Base-by-base conservation (phyloP, 2,888 invertebrate genomes). In the Agrilus mali region DNA sequence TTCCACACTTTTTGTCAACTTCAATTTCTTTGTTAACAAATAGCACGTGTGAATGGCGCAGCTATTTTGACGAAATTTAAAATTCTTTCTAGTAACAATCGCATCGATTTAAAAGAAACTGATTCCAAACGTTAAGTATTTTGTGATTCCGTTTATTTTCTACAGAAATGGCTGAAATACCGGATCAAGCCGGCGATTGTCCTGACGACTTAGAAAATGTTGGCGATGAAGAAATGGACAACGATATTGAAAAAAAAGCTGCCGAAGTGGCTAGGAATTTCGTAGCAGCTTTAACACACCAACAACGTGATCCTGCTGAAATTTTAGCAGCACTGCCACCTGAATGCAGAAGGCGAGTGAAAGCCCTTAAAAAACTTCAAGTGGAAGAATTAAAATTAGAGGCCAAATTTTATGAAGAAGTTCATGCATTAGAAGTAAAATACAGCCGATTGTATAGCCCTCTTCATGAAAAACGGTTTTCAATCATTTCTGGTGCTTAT, bases 391-490 rank as follows among this genome's bases (percentile, higher is more conserved):
- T 86, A 6, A 79, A 88, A 58, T 75, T 94, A 43, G 95, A 96
- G 39, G 45, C 48, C 2, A 81, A 90, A 60, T 94, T 97, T 69
- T 96, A 94, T 67, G 80, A 84, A 58, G 92, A 94, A 60, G 87
- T 98, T 34, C 95, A 96, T 62, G 80, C 80, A 16, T 73, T 98
- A 41, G 97, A 98, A 70, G 85, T 86, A 70, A 86, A 87, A 67
- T 95, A 90, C 65, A 84, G 87, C 59, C 76, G 79, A 53, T 68
- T 82, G 53, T 92, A 87, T 66, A 74, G 77, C 44, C 82, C 84
- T 2, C 65, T 86, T 36, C 86, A 85, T 67, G 84, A 86, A 54
- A 85, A 88, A 69, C 73, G 81, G 42, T 70, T 73, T 46, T 68
- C 70, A 53, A 78, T 82, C 38, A 71, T 81, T 27, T 73, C 74